Evolutionary conservation across 2,113 vertebrate genomes (phyloP).

Genomic region (Syrmaticus mikado): DNA sequence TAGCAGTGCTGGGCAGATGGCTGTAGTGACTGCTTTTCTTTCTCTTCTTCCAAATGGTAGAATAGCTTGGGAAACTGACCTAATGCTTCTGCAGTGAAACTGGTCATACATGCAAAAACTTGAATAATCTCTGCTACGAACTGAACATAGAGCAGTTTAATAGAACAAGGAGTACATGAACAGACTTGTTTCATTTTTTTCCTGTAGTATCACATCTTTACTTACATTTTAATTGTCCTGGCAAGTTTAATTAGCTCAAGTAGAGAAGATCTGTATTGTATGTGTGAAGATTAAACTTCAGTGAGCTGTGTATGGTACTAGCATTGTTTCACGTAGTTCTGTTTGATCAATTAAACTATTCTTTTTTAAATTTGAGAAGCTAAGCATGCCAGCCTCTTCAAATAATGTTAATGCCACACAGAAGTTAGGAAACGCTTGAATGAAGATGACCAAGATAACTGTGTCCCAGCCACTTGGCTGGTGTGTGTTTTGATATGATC

Average conservation of each 20-base stretch:
- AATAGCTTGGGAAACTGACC: background rate
- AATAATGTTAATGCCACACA: background rate
- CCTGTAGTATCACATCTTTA: background rate
- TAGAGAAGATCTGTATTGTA: background rate
- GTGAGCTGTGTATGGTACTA: background rate
- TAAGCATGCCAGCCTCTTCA: background rate
- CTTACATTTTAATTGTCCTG: background rate
- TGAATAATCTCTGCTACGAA: background rate
- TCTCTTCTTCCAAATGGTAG: background rate
- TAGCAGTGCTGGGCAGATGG: constrained; percentile 21
- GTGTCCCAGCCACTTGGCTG: background rate
- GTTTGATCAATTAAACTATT: background rate
- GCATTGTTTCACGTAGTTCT: background rate
- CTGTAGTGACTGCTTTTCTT: constrained; percentile 14
- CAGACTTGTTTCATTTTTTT: background rate
- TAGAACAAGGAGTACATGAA: background rate
- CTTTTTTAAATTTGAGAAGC: background rate
- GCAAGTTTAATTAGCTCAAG: background rate
- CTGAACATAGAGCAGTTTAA: background rate
- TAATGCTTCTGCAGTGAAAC: background rate
- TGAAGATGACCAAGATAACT: background rate
- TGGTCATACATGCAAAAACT: background rate
- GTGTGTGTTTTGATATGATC: background rate
- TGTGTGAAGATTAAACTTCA: background rate
- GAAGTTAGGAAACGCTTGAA: background rate